Evolutionary conservation across 2,113 vertebrate species (phyloP).

Genomic region (Vidua chalybeata): DNA sequence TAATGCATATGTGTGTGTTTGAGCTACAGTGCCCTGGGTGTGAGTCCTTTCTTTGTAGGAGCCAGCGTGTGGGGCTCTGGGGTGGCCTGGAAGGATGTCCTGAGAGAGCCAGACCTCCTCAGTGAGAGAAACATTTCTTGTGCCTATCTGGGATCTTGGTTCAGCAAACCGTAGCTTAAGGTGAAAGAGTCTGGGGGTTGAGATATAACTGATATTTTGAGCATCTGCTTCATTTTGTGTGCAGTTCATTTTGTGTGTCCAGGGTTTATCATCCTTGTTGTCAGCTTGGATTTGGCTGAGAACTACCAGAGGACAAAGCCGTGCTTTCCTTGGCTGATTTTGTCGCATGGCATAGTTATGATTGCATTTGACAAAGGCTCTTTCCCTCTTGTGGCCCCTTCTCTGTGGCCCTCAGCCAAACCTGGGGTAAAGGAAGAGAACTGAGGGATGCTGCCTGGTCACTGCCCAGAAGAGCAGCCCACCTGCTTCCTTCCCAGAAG

Average conservation of each 20-base stretch:
- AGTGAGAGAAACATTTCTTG: neutral
- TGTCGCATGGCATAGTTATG: neutral
- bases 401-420: neutral
- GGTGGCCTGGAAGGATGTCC: neutral
- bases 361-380: neutral
- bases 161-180: neutral
- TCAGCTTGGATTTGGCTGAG: neutral
- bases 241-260: neutral
- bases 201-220: neutral
- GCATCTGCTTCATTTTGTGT: neutral
- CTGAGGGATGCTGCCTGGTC: neutral
- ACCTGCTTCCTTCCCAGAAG: neutral
- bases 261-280: neutral
- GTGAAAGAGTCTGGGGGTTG: neutral
- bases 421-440: rapidly evolving
- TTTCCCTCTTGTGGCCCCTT: neutral
- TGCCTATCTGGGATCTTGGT: neutral
- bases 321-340: neutral
- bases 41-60: neutral
- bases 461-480: neutral
- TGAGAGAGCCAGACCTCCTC: neutral
- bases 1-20: neutral
- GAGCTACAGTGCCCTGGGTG: neutral
- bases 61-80: neutral
- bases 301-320: neutral